Percentiles rank a stretch among this genome's conserved stretches.
These are phyloP conservation scores for Eueremaeus valkanovi DNA, from an alignment of 2,888 invertebrate species.

Conservation along the genomic window DNA sequence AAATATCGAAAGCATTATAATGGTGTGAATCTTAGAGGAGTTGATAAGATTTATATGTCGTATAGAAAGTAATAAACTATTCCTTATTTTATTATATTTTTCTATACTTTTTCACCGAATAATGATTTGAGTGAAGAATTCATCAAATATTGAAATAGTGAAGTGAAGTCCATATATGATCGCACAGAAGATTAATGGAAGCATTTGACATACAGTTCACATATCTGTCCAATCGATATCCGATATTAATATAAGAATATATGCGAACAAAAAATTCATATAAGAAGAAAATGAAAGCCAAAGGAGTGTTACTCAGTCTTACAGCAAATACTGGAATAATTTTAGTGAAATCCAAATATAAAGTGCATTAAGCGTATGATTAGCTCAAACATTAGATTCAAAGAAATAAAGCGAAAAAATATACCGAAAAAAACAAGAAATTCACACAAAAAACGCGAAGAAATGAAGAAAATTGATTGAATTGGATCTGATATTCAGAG, in stretches of 20 bases:
- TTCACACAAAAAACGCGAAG: background rate
- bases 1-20: no score
- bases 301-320: background rate
- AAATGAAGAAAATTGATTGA: background rate
- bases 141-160: conserved; percentile 34
- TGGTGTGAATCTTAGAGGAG: no score
- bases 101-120: background rate
- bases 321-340: conserved; percentile 7
- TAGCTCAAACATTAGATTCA: background rate
- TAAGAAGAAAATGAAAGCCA: background rate
- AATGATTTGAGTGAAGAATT: conserved; percentile 31
- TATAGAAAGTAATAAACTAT: conserved; percentile 8
- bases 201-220: conserved; percentile 25
- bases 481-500: background rate
- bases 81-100: background rate
- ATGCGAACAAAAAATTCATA: background rate
- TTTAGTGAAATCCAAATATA: conserved; percentile 21
- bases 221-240: conserved; percentile 24
- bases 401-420: background rate
- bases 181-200: conserved; percentile 27
- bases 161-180: conserved; percentile 21
- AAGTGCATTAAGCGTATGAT: conserved; percentile 25
- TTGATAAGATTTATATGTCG: conserved; percentile 8
- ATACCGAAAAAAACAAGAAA: background rate
- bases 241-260: background rate